phyloP scores from a whole-genome alignment of 2,113 vertebrate genomes.

The Poeciliopsis occidentalis region DNA sequence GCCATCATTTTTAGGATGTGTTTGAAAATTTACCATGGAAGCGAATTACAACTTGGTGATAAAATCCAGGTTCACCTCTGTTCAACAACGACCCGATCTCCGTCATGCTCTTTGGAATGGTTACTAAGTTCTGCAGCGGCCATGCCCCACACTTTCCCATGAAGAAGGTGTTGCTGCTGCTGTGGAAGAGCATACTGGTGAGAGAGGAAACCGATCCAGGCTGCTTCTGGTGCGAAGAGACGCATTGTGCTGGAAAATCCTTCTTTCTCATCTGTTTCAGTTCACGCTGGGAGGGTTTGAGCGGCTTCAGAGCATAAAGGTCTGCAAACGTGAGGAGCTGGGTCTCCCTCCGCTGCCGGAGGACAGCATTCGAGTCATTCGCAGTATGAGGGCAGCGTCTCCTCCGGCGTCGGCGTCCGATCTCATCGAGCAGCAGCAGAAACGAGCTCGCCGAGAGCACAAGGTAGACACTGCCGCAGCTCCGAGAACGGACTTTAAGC shows the following conservation, averaged over 20 bases:
- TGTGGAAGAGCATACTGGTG: conserved; percentile 97
- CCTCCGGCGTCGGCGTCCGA: conserved; percentile 95
- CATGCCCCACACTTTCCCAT: conserved; percentile 97
- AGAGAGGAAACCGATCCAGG: conserved; percentile 54
- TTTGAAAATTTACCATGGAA: not conserved
- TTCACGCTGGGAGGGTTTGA: conserved; percentile 96
- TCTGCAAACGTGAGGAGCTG: conserved; percentile 84
- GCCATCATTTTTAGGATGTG: not conserved
- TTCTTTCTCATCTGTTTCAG: conserved; percentile 69
- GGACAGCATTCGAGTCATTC: conserved; percentile 95
- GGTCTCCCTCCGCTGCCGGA: conserved; percentile 91
- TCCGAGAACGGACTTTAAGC: not conserved
- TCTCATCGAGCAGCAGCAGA: conserved; percentile 97
- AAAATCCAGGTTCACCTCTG: conserved; percentile 84
- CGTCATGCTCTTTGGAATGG: conserved; percentile 96
- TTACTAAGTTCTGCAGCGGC: conserved; percentile 97
- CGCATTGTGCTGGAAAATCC: not conserved
- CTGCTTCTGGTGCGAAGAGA: not conserved
- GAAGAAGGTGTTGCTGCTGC: conserved; percentile 94
- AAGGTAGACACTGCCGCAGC: conserved; percentile 80
- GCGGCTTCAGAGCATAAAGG: conserved; percentile 92
- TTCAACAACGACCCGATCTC: conserved; percentile 96
- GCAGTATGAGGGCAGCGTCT: conserved; percentile 95
- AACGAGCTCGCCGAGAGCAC: conserved; percentile 92
- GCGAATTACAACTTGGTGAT: not conserved